Percentiles rank a stretch among this genome's conserved stretches.
Evolutionary conservation across 2,113 vertebrate genomes (phyloP).

Genomic region (Fukomys damarensis): DNA sequence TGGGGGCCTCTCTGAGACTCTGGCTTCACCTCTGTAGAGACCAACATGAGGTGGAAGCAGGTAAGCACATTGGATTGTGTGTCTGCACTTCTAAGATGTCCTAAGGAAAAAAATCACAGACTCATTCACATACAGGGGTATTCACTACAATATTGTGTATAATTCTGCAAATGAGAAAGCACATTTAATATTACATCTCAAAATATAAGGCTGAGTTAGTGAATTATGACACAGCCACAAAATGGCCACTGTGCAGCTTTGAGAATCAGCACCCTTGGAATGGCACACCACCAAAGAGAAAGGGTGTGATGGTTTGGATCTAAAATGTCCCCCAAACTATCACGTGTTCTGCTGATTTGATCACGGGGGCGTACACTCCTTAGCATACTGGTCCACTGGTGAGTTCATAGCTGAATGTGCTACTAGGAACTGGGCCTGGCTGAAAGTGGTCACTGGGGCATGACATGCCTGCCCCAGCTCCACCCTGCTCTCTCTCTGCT

Average conservation of each 20-base stretch:
- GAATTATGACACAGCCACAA: not conserved
- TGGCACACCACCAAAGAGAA: too few species aligned
- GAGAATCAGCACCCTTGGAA: not conserved
- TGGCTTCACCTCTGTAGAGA: not conserved
- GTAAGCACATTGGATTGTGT: not conserved
- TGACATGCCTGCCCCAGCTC: not conserved
- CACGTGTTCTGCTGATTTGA: not conserved
- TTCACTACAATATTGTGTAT: fast-evolving
- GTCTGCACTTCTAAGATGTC: not conserved
- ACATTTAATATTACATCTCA: not conserved
- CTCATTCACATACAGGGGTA: too few species aligned
- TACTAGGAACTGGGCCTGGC: not conserved
- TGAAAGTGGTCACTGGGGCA: not conserved
- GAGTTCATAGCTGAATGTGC: not conserved
- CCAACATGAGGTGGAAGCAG: not conserved
- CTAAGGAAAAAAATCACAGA: not conserved
- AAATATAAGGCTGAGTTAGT: not conserved
- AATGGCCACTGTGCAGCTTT: not conserved
- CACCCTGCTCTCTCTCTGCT: not conserved
- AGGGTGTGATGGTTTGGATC: not conserved
- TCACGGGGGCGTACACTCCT: not conserved
- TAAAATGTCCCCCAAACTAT: not conserved
- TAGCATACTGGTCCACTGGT: not conserved
- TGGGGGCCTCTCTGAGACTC: not conserved
- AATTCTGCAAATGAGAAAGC: not conserved